Evolutionary conservation across 2,888 invertebrate species (phyloP).

Genomic region (Cosmorhoe ocellata): DNA sequence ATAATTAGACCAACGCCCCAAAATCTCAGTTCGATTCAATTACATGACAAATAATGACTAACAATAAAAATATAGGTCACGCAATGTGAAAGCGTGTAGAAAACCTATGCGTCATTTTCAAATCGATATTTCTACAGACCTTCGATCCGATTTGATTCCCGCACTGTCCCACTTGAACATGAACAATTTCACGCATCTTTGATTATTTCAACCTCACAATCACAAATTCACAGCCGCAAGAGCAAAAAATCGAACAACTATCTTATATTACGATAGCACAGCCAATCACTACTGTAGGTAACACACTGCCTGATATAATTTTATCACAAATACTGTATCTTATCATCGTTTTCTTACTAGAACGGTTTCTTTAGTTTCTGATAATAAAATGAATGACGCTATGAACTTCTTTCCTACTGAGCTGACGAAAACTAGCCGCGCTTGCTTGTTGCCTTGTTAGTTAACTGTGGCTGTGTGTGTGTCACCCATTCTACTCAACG

Average conservation of each 20-base stretch:
- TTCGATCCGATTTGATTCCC: conserved; percentile 98
- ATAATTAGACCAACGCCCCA: too few relatives aligned
- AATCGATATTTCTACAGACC: conserved; percentile 70
- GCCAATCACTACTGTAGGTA: background rate
- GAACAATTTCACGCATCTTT: conserved; percentile 96
- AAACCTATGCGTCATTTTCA: background rate
- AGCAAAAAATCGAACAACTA: background rate
- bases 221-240: background rate
- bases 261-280: conserved; percentile 4
- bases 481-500: too few relatives aligned
- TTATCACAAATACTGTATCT: conserved; percentile 32
- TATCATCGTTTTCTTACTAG: conserved; percentile 31
- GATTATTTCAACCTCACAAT: background rate
- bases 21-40: background rate
- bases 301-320: conserved; percentile 13
- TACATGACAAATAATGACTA: background rate
- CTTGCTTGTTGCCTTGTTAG: too few relatives aligned
- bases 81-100: conserved; percentile 3
- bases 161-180: conserved; percentile 96
- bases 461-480: too few relatives aligned
- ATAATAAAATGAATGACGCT: conserved; percentile 13
- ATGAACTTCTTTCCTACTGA: background rate
- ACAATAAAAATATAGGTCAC: conserved; percentile 2
- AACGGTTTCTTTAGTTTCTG: conserved; percentile 23
- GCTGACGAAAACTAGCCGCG: too few relatives aligned